A percentile compares a stretch with the other conserved stretches of the same genome.
Conservation (phyloP, 2,113 vertebrate genomes). For the Thryonomys swinderianus region DNA sequence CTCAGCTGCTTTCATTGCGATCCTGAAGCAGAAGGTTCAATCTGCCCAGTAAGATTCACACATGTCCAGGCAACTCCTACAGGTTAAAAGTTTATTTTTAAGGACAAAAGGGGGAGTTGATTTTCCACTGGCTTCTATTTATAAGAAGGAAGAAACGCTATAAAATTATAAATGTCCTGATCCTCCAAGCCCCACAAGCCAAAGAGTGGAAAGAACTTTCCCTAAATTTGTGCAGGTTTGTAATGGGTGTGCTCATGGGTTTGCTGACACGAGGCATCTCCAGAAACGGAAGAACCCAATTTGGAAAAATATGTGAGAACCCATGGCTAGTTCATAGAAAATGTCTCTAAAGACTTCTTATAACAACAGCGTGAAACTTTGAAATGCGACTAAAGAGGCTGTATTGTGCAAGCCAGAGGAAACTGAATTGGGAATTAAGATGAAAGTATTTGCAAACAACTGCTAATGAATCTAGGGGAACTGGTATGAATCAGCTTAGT, state of each 20-base stretch:
- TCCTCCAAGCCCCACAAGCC: not conserved
- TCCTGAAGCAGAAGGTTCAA: not conserved
- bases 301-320: not conserved
- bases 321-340: constrained; percentile 13
- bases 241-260: not conserved
- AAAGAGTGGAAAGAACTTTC: not conserved
- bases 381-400: not conserved
- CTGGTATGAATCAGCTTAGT: not conserved
- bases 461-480: not conserved
- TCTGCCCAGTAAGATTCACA: not conserved
- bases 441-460: not conserved
- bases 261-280: not conserved
- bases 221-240: not conserved
- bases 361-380: constrained; percentile 18
- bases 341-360: not conserved
- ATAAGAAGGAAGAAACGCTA: not conserved
- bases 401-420: not conserved
- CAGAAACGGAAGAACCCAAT: not conserved
- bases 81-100: not conserved
- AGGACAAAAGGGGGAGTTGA: not conserved
- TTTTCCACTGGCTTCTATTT: not conserved
- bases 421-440: constrained; percentile 35
- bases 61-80: not conserved
- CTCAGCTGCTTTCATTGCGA: not conserved
- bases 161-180: not conserved